A percentile compares a stretch with the other conserved stretches of the same genome.
Conservation (phyloP, 35 echinoderm and acorn worm genomes). For the Amphiura filiformis region DNA sequence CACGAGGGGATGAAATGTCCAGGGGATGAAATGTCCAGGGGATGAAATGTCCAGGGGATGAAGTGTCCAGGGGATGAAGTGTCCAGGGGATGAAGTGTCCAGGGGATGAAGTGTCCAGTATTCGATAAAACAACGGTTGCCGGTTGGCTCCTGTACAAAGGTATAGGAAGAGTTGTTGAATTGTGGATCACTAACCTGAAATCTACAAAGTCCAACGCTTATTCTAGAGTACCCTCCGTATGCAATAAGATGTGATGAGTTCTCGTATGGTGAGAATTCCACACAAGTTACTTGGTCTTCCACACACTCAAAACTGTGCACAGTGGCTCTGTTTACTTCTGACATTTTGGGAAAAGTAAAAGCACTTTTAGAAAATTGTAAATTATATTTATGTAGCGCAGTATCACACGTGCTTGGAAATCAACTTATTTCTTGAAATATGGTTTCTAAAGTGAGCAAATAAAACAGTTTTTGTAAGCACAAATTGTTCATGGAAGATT, state of each 20-base stretch:
- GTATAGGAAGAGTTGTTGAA: too few species aligned
- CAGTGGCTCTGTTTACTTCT: neutral
- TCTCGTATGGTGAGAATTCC: constrained; percentile 45
- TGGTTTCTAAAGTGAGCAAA: neutral
- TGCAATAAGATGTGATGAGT: constrained; percentile 33
- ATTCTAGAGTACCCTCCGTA: constrained; percentile 40
- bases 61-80: too few species aligned
- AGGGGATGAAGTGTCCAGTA: too few species aligned
- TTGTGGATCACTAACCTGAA: too few species aligned
- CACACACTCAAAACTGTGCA: constrained; percentile 30
- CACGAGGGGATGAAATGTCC: too few species aligned
- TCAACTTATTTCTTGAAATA: neutral
- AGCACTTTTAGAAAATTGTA: neutral
- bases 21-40: too few species aligned
- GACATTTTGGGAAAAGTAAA: neutral
- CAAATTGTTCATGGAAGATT: neutral
- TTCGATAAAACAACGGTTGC: too few species aligned
- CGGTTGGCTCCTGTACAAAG: too few species aligned
- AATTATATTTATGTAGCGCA: neutral
- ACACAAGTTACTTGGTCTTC: constrained; percentile 50
- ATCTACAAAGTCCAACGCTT: constrained; percentile 45
- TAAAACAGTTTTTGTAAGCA: neutral
- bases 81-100: too few species aligned
- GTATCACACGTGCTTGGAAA: neutral
- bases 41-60: too few species aligned